These are phyloP conservation scores for Drosophila recens DNA, from an alignment of 2,888 invertebrate species.

Conservation along the genomic window DNA sequence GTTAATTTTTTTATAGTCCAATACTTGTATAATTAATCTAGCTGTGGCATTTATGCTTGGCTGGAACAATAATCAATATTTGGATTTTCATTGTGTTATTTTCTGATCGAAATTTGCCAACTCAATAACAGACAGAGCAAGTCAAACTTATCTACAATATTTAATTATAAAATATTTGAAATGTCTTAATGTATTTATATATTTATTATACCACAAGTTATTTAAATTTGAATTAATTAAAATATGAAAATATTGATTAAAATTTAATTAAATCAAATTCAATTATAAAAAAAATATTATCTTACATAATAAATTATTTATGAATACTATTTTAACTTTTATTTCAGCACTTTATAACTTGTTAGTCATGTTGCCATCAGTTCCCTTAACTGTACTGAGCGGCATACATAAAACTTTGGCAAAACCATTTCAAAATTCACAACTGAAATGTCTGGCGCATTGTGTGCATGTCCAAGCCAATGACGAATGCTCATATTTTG, in stretches of 20 bases:
- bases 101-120: not conserved
- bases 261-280: not conserved
- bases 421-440: conserved; percentile 15
- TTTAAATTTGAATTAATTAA: not conserved
- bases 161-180: conserved; percentile 15
- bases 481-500: conserved; percentile 57
- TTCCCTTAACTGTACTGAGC: not conserved
- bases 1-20: not conserved
- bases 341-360: not conserved
- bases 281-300: not conserved
- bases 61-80: conserved; percentile 31
- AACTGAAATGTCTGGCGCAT: conserved; percentile 27
- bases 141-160: conserved; percentile 22
- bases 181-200: not conserved
- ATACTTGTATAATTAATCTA: conserved; percentile 34
- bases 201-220: not conserved
- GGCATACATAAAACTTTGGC: conserved; percentile 24
- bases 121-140: not conserved
- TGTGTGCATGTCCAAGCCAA: conserved; percentile 43
- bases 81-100: not conserved
- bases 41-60: conserved; percentile 16
- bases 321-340: not conserved
- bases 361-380: not conserved
- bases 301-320: not conserved
- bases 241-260: not conserved